Conservation (phyloP, 2,113 vertebrate genomes). For the Myiozetetes cayanensis region DNA sequence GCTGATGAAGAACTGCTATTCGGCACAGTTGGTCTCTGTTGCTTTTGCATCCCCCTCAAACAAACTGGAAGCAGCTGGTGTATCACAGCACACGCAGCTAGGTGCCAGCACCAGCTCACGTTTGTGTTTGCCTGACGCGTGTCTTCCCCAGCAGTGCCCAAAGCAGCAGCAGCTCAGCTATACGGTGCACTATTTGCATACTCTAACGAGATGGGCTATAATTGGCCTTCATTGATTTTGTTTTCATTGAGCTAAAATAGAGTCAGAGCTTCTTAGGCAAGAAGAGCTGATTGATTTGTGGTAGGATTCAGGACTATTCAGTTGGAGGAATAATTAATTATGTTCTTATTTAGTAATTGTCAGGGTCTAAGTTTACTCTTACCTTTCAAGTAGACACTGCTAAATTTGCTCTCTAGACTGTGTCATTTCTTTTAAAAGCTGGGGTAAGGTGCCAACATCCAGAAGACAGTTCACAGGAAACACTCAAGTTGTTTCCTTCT, state of each 20-base stretch:
- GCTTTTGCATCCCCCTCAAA: neutral
- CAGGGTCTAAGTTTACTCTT: constrained; percentile 60
- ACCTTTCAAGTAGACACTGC: constrained; percentile 15
- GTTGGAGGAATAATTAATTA: constrained; percentile 91
- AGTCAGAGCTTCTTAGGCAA: constrained; percentile 87
- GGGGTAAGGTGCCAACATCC: neutral
- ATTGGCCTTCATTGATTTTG: constrained; percentile 93
- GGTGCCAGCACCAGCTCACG: constrained; percentile 70
- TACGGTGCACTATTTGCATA: constrained; percentile 80
- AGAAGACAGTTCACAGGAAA: neutral
- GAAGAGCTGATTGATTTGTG: constrained; percentile 89
- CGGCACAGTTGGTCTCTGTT: neutral
- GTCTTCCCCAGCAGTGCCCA: neutral
- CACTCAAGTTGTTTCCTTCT: neutral
- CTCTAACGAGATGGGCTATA: constrained; percentile 87
- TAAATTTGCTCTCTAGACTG: constrained; percentile 31
- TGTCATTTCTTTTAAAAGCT: neutral
- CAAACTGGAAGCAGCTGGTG: neutral
- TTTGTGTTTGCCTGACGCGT: neutral
- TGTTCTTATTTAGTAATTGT: constrained; percentile 84
- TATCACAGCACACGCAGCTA: constrained; percentile 51
- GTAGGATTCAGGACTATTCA: constrained; percentile 87
- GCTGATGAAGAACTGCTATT: neutral
- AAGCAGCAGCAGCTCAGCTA: constrained; percentile 28
- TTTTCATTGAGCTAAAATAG: constrained; percentile 95